Conservation (phyloP, 2,888 invertebrate species). For the Drosophila pegasa region DNA sequence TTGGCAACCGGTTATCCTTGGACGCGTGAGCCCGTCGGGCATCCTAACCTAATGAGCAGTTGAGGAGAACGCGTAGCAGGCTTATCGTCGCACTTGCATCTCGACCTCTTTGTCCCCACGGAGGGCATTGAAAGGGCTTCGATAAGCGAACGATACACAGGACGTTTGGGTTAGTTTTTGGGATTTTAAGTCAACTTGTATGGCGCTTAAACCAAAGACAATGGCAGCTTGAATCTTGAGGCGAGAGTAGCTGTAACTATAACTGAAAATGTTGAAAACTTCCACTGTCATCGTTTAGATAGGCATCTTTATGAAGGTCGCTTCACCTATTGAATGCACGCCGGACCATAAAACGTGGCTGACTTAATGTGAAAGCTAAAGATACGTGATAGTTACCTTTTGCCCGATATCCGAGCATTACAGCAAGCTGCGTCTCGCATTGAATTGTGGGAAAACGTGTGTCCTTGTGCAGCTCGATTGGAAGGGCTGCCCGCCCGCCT, state of each 20-base stretch:
- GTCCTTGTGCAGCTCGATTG: slow-evolving; percentile 27
- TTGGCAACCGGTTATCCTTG: slow-evolving; percentile 47
- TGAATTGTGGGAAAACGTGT: slow-evolving; percentile 20
- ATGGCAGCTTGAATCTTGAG: slow-evolving; percentile 52
- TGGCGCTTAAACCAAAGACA: slow-evolving; percentile 71
- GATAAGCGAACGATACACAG: slow-evolving; percentile 55
- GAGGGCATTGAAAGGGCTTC: slow-evolving; percentile 65
- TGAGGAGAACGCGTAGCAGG: slow-evolving; percentile 78
- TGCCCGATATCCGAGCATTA: slow-evolving; percentile 12
- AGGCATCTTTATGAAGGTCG: slow-evolving; percentile 82
- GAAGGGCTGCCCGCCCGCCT: neutral
- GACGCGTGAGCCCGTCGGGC: slow-evolving; percentile 32
- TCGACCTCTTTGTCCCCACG: slow-evolving; percentile 39
- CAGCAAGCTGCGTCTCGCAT: slow-evolving; percentile 22
- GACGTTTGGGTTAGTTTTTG: slow-evolving; percentile 50
- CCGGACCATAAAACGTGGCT: slow-evolving; percentile 48
- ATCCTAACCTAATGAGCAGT: slow-evolving; percentile 76
- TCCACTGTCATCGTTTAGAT: slow-evolving; percentile 82
- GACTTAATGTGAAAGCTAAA: slow-evolving; percentile 26
- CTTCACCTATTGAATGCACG: slow-evolving; percentile 31
- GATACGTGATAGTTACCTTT: slow-evolving; percentile 56
- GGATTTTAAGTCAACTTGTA: slow-evolving; percentile 64
- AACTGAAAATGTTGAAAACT: slow-evolving; percentile 47
- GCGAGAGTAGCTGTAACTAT: slow-evolving; percentile 9
- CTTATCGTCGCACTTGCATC: slow-evolving; percentile 76